Conservation (phyloP, 2,797 vertebrate genomes). For the Dromococcyx pavoninus region DNA sequence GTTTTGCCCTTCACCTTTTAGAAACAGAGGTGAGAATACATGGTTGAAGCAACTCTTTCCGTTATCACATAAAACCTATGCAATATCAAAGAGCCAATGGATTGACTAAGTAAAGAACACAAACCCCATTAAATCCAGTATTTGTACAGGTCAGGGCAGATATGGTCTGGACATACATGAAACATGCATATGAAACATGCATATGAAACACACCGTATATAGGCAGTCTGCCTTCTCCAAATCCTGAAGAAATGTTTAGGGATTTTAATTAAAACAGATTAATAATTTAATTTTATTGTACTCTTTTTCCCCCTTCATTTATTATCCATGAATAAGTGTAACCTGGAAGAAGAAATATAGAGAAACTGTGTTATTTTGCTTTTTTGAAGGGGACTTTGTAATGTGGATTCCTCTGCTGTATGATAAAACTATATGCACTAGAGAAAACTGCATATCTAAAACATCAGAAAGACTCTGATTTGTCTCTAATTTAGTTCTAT, state of each 20-base stretch:
- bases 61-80: constrained; percentile 24
- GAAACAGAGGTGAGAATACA: constrained; percentile 69
- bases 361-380: not conserved
- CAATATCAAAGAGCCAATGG: constrained; percentile 47
- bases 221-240: not conserved
- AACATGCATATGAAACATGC: not conserved
- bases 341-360: not conserved
- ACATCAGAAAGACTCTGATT: constrained; percentile 23
- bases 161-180: not conserved
- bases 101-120: not conserved
- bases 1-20: constrained; percentile 71
- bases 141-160: constrained; percentile 13
- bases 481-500: constrained; percentile 55
- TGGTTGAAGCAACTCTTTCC: constrained; percentile 19
- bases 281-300: constrained; percentile 13
- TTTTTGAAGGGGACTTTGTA: not conserved
- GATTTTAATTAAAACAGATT: not conserved
- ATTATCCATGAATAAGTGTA: constrained; percentile 54
- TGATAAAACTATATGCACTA: not conserved
- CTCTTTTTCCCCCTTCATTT: not conserved
- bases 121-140: constrained; percentile 1
- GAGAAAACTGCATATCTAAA: constrained; percentile 19
- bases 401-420: constrained; percentile 6
- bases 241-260: not conserved
- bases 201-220: no score